Evolutionary conservation across 2,888 invertebrate genomes (phyloP).

Genomic region (Lasioglossum morio): DNA sequence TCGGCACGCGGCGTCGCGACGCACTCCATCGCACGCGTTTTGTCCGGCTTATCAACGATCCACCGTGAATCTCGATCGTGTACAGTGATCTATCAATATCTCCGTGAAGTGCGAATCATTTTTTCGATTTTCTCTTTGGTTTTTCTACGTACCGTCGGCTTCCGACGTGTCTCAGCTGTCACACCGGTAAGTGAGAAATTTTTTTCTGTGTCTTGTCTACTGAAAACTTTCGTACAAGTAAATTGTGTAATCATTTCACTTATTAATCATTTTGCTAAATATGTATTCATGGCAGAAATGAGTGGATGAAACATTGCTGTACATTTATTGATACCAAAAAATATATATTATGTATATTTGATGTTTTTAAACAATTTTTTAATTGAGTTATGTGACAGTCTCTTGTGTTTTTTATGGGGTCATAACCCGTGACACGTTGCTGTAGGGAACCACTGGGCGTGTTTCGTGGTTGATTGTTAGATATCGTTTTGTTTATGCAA

Average conservation of each 20-base stretch:
- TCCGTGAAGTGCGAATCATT: neutral
- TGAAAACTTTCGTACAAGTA: neutral
- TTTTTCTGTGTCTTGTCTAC: neutral
- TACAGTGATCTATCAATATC: neutral
- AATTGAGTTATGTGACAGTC: neutral
- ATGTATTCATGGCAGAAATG: neutral
- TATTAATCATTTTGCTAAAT: neutral
- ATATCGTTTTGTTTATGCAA: neutral
- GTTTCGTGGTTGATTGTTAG: neutral
- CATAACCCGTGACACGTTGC: neutral
- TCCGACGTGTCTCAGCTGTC: neutral
- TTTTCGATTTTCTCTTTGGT: neutral
- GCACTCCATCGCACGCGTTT: slow-evolving; percentile 42
- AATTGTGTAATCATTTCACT: neutral
- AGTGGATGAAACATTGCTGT: neutral
- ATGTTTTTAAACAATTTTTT: neutral
- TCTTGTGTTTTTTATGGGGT: neutral
- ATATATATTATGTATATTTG: neutral
- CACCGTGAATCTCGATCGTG: neutral
- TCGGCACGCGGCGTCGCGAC: slow-evolving; percentile 77
- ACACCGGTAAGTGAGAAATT: neutral
- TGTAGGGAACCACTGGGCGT: neutral
- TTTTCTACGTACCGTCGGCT: neutral
- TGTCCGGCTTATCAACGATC: neutral
- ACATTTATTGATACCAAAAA: too few species aligned